Evolutionary conservation across 2,113 vertebrate species (phyloP), one percentile per base, ranked within the genome.

Genomic region (Catharus minimus): DNA sequence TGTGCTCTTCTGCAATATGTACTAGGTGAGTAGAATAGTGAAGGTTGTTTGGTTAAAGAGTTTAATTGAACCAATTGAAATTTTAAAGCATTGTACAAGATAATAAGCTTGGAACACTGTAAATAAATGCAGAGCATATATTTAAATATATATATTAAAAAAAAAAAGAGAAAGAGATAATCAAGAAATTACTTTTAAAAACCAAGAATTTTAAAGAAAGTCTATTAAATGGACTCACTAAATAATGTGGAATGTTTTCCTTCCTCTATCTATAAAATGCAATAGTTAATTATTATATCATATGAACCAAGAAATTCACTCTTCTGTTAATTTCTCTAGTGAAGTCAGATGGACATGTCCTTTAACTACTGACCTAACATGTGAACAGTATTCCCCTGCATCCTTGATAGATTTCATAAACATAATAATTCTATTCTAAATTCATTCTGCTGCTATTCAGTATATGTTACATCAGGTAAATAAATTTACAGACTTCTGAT

Each of bases 111-210:
- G 38, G 22, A 75, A 30, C 5, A 33, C 5, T 33, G 52, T 69
- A 74, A 91, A 69, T 17, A 55, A 60, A 41, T 11, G 15, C 2
- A 38, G 23, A 16, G 1, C 21, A 46, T 36, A 5, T 28, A 13
- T 47, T 28, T 22, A 52, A 73, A 38, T 52, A 50, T 36, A 36
- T 36, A 36, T 36, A 36, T 32, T 8, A 3, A 12, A 4, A 5
- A 27, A 27, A 44, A 14, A 5, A 5, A 15, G 7, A 11, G 3
- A 39, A 7, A 27, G 5, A 0, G 5, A 62, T 7, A 57, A 16
- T 43, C 4, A 27, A 58, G 4, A 50, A 55, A 33, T 39, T 67
- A 39, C 3, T 3, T 58, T 75, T 75, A 44, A 47, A 60, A 91
- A 43, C 22, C 32, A 65, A 61, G 17, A 53, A 8, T 13, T 53